Percentiles rank a stretch among this genome's conserved stretches.
These are phyloP conservation scores for Leptinotarsa rubiginosa DNA, from an alignment of 2,888 invertebrate species.

Conservation along the genomic window DNA sequence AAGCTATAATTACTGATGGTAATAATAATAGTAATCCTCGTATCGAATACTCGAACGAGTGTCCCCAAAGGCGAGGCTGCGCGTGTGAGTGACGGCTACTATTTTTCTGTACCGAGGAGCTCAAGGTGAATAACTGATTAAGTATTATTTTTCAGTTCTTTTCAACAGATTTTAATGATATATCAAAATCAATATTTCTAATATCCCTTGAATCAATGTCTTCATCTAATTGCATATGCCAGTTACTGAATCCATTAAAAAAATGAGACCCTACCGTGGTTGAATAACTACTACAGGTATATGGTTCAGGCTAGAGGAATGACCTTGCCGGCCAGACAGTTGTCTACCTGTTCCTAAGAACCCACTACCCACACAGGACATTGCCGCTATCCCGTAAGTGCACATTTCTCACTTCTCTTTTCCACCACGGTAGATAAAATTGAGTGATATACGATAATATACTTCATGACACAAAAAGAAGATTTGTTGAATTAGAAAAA, in stretches of 20 bases:
- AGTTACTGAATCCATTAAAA: slow-evolving; percentile 8
- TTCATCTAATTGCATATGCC: too few relatives aligned
- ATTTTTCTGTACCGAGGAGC: too few relatives aligned
- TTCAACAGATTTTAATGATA: not conserved
- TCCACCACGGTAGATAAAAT: slow-evolving; percentile 36
- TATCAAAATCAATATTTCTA: too few relatives aligned
- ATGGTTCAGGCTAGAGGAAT: slow-evolving; percentile 50
- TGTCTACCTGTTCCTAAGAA: slow-evolving; percentile 49
- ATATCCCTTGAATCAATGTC: too few relatives aligned
- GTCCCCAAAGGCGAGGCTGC: too few relatives aligned
- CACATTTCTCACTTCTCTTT: not conserved
- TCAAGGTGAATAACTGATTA: too few relatives aligned
- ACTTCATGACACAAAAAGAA: not conserved
- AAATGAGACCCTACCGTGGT: slow-evolving; percentile 37
- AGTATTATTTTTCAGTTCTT: too few relatives aligned
- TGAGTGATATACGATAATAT: not conserved
- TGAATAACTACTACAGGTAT: slow-evolving; percentile 47
- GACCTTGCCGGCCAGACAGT: slow-evolving; percentile 54
- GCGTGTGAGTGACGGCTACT: too few relatives aligned
- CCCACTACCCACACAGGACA: slow-evolving; percentile 44
- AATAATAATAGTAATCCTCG: too few relatives aligned
- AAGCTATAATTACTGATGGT: too few relatives aligned
- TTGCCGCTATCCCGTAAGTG: slow-evolving; percentile 44
- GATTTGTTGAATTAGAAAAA: too few relatives aligned
- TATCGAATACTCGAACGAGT: too few relatives aligned